These are phyloP conservation scores for Pocillopora grandis DNA, from an alignment of 92 coral and sea anemone genomes.

Conservation along the genomic window DNA sequence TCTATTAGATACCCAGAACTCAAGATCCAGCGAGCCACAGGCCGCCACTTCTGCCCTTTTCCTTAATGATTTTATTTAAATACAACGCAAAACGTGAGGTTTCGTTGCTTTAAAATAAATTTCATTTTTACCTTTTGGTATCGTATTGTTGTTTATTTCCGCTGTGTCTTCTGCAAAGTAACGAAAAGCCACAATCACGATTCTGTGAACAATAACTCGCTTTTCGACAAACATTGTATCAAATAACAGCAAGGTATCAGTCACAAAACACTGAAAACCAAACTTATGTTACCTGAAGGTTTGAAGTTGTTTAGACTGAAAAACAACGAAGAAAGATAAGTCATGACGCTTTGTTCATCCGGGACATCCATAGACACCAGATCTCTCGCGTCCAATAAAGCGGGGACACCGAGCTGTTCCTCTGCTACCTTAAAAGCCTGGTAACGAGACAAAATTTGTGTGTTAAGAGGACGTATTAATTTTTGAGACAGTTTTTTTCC, in stretches of 20 bases:
- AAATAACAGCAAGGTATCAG: too few relatives aligned
- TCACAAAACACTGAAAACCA: neutral
- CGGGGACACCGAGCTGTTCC: conserved; percentile 76
- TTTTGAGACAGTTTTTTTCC: too few relatives aligned
- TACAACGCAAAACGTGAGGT: neutral
- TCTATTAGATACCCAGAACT: too few relatives aligned
- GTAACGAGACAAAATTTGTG: neutral
- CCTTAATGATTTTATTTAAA: too few relatives aligned
- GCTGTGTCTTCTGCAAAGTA: neutral
- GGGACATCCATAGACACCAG: conserved; percentile 65
- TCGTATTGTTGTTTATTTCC: neutral
- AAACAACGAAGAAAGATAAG: conserved; percentile 73
- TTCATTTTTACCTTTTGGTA: neutral
- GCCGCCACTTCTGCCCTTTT: too few relatives aligned
- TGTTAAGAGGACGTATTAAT: neutral
- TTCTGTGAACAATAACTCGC: too few relatives aligned
- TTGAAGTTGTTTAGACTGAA: conserved; percentile 58
- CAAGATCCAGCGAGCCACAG: too few relatives aligned
- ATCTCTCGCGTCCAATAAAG: conserved; percentile 72
- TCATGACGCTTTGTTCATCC: conserved; percentile 70
- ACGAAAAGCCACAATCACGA: neutral
- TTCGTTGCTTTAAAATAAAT: neutral
- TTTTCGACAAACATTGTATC: too few relatives aligned
- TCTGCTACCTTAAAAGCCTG: conserved; percentile 86
- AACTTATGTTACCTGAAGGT: conserved; percentile 45